Percentiles rank a stretch among this genome's conserved stretches.
Evolutionary conservation across 2,888 invertebrate species (phyloP).

Genomic region (Dilophus febrilis): DNA sequence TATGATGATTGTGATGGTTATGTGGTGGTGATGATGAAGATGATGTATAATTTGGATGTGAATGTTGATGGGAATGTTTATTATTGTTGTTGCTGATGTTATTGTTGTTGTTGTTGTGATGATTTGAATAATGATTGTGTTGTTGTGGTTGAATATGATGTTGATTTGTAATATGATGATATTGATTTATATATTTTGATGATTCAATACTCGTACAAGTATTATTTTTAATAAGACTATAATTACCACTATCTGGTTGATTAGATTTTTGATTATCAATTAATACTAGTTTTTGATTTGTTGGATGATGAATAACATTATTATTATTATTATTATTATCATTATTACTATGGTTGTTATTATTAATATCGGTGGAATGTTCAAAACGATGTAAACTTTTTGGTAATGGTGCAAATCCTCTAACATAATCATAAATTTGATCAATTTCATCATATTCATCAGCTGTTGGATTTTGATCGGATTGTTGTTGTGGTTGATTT

Average conservation of each 20-base stretch:
- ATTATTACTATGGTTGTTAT: conserved; percentile 12
- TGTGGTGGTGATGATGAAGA: too few species aligned
- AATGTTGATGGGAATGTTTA: neutral
- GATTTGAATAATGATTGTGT: neutral
- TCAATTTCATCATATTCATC: conserved; percentile 92
- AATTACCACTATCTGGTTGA: conserved; percentile 25
- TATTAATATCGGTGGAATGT: conserved; percentile 31
- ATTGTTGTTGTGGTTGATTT: conserved; percentile 2
- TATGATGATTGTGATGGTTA: conserved; percentile 10
- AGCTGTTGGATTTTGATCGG: conserved; percentile 40
- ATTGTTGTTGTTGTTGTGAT: too few species aligned
- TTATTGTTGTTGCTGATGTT: neutral
- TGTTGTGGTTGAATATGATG: conserved; percentile 15
- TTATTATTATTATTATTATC: too few species aligned
- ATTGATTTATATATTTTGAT: conserved; percentile 24
- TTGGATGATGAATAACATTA: conserved; percentile 8
- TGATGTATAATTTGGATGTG: too few species aligned
- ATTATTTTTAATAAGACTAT: conserved; percentile 21
- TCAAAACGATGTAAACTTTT: conserved; percentile 41
- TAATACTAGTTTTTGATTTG: conserved; percentile 5
- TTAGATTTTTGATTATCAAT: conserved; percentile 21
- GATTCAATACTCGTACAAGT: conserved; percentile 28
- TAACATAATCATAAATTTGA: conserved; percentile 89
- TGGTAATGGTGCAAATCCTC: conserved; percentile 81
- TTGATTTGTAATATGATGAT: conserved; percentile 22